Evolutionary conservation across 2,888 invertebrate species (phyloP).

Genomic region (Cryptosula pallasiana): DNA sequence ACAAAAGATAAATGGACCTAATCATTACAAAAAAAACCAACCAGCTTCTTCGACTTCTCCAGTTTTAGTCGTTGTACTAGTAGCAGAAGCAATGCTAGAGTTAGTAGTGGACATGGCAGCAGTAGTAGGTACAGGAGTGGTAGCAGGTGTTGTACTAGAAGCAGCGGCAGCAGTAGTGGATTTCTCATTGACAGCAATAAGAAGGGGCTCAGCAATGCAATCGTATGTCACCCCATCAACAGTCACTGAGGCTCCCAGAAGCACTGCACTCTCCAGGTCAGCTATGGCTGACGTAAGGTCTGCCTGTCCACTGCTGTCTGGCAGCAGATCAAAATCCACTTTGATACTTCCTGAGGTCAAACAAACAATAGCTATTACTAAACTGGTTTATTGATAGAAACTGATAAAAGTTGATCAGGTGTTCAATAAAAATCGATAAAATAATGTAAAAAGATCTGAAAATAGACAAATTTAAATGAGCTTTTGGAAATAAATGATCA

Average conservation of each 20-base stretch:
- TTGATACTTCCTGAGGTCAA: slow-evolving; percentile 8
- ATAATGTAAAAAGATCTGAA: too few species aligned
- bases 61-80: not conserved
- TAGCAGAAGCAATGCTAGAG: not conserved
- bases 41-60: too few species aligned
- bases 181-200: not conserved
- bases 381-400: too few species aligned
- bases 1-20: too few species aligned
- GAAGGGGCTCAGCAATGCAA: not conserved
- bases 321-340: slow-evolving; percentile 5
- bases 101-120: not conserved
- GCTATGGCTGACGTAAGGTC: not conserved
- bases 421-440: too few species aligned
- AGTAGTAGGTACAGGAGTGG: not conserved
- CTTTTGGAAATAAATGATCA: too few species aligned
- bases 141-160: not conserved
- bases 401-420: too few species aligned
- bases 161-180: not conserved
- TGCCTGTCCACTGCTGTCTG: not conserved
- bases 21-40: not conserved
- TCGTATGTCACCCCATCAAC: not conserved
- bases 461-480: too few species aligned
- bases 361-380: too few species aligned
- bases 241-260: not conserved
- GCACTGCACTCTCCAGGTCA: not conserved